Conservation (phyloP, 2,888 invertebrate genomes). For the Emmelina monodactyla region DNA sequence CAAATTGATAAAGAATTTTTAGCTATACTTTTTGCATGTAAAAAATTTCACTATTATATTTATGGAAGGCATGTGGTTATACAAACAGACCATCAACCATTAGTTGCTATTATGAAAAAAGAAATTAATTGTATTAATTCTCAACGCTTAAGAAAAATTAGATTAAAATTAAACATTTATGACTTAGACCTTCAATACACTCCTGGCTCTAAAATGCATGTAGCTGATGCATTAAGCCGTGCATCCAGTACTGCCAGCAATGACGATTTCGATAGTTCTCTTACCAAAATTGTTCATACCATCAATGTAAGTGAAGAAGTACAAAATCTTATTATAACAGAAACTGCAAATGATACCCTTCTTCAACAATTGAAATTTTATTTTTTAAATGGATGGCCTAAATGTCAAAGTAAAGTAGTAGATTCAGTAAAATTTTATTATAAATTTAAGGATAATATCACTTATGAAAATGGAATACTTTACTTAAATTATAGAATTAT, state of each 20-base stretch:
- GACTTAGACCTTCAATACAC: not conserved
- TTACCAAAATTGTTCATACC: not conserved
- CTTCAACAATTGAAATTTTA: not conserved
- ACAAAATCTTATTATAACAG: not conserved
- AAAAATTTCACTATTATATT: slow-evolving; percentile 2
- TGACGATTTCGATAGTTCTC: not conserved
- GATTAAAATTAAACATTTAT: slow-evolving; percentile 1
- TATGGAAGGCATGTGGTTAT: slow-evolving; percentile 4
- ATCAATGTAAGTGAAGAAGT: slow-evolving; percentile 3
- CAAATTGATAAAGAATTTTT: slow-evolving; percentile 6
- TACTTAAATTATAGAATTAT: slow-evolving; percentile 4
- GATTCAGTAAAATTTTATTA: slow-evolving; percentile 4
- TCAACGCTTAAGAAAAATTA: not conserved
- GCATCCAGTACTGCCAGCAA: not conserved
- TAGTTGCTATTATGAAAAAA: slow-evolving; percentile 2
- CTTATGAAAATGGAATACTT: slow-evolving; percentile 4
- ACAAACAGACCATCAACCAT: slow-evolving; percentile 3
- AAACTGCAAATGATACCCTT: not conserved
- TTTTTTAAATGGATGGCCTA: slow-evolving; percentile 6
- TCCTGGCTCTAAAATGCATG: slow-evolving; percentile 2
- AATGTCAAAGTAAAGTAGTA: not conserved
- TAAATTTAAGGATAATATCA: slow-evolving; percentile 4
- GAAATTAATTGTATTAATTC: not conserved
- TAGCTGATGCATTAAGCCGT: slow-evolving; percentile 2
- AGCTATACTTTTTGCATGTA: slow-evolving; percentile 4